Base-by-base conservation (phyloP, 2,113 vertebrate species). In the Ochotona curzoniae region DNA sequence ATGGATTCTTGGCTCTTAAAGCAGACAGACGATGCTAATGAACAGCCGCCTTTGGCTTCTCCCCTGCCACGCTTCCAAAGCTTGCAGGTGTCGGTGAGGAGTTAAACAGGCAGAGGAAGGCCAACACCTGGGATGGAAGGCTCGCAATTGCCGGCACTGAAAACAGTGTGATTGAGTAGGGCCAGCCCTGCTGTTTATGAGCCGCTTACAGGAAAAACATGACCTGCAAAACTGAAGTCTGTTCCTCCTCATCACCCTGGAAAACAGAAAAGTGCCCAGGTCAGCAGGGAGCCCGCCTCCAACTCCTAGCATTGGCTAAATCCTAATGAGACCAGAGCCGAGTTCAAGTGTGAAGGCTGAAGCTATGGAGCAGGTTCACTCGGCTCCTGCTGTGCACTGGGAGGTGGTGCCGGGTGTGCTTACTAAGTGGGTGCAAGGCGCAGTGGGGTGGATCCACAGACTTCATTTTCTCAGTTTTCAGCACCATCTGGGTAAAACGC, bases 1-100 rank as follows among this genome's bases (percentile, higher is more conserved):
- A 51, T 30, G 23, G 87, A 38, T 54, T 78, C 81, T 86, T 89
- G 60, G 61, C 90, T 89, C 83, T 80, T 44, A 79, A 94, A 89
- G 83, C 81, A 63, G n/a, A 47, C 28, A 66, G 70, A 26, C 0
- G 5, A 20, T 51, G 75, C 84, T 89, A 83, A 83, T 61, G 81
- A 94, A 80, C 44, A 23, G 60, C 26, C 66, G 26, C 64, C 21
- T 38, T 4, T 8, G 57, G 73, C 86, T 69, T 11, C 75, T 38
- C 30, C 81, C 35, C 49, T 71, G 79, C 44, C 5, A 4, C 0
- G 51, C 70, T 0, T 89, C 90, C 91, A 25, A 80, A 66, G 89
- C 93, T 87, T 81, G 25, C 83, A 25, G 4, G 57, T 61, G 92
- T 91, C 87, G 38, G 80, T 23, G 4, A 87, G 82, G 80, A 70